Percentiles rank a stretch among this genome's conserved stretches.
Evolutionary conservation across 23 tunicate genomes (phyloP).

Genomic region (Botrylloides violaceus): DNA sequence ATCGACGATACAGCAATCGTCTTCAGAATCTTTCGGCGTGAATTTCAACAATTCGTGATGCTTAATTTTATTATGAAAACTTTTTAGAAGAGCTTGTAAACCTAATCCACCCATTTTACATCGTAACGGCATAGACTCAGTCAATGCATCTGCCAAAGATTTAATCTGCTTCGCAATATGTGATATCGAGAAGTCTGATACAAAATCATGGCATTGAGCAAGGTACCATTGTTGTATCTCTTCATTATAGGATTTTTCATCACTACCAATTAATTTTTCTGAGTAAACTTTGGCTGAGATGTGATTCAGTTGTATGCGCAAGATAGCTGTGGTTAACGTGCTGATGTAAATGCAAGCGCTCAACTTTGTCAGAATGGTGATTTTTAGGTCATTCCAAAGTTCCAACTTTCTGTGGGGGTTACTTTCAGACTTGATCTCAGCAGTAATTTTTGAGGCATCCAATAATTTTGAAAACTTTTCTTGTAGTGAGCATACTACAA

Average conservation of each 20-base stretch:
- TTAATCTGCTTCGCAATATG: conserved; percentile 9
- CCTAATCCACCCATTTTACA: conserved; percentile 17
- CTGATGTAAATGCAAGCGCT: conserved; percentile 30
- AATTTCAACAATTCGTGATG: conserved; percentile 3
- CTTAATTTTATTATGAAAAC: conserved; percentile 19
- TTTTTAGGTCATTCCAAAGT: conserved; percentile 71
- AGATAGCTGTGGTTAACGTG: conserved; percentile 14
- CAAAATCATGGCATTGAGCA: conserved; percentile 29
- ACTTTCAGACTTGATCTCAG: conserved; percentile 21
- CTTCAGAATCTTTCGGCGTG: not conserved
- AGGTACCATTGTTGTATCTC: conserved; percentile 35
- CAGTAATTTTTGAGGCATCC: conserved; percentile 37
- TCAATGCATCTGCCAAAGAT: conserved; percentile 9
- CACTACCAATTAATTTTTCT: not conserved
- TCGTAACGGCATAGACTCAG: conserved; percentile 63
- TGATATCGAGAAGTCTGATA: conserved; percentile 18
- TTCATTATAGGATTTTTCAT: conserved; percentile 1
- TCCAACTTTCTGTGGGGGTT: conserved; percentile 23
- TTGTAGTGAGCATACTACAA: conserved; percentile 20
- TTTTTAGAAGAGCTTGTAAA: conserved; percentile 23
- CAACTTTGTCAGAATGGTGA: conserved; percentile 36
- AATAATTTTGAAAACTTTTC: conserved; percentile 11
- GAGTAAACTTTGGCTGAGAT: conserved; percentile 33
- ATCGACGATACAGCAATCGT: conserved; percentile 10
- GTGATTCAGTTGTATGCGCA: conserved; percentile 50